Percentiles rank a stretch among this genome's conserved stretches.
Conservation (phyloP, 2,113 vertebrate genomes). For the Otis tarda region DNA sequence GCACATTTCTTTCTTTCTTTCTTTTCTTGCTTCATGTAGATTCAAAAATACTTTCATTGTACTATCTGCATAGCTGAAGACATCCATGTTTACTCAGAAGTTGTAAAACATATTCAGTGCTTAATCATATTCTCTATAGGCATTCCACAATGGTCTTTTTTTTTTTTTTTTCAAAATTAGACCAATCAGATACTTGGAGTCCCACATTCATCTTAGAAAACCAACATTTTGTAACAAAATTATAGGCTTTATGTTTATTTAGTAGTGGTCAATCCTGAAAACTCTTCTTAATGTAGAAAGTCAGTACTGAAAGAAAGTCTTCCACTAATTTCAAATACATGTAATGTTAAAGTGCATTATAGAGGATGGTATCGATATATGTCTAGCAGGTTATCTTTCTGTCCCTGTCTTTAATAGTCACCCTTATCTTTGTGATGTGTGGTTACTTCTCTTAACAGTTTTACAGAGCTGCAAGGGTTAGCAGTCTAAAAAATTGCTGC, state of each 20-base stretch:
- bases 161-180: neutral
- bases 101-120: neutral
- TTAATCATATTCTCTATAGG: neutral
- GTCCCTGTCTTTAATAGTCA: neutral
- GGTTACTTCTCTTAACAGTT: neutral
- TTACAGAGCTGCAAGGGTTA: neutral
- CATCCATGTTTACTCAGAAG: neutral
- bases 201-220: neutral
- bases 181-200: neutral
- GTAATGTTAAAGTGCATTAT: neutral
- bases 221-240: neutral
- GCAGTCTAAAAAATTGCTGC: neutral
- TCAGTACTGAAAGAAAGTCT: neutral
- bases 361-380: neutral
- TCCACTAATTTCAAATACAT: neutral
- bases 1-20: neutral
- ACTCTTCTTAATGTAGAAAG: neutral
- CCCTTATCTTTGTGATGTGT: neutral
- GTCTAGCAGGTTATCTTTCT: neutral
- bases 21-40: neutral
- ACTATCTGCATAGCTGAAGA: neutral
- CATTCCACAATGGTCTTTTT: neutral
- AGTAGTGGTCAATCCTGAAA: neutral
- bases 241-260: neutral
- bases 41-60: neutral